A percentile compares a stretch with the other conserved stretches of the same genome.
These are phyloP conservation scores for Hydriomena furcata DNA, from an alignment of 2,888 invertebrate species.

Conservation along the genomic window DNA sequence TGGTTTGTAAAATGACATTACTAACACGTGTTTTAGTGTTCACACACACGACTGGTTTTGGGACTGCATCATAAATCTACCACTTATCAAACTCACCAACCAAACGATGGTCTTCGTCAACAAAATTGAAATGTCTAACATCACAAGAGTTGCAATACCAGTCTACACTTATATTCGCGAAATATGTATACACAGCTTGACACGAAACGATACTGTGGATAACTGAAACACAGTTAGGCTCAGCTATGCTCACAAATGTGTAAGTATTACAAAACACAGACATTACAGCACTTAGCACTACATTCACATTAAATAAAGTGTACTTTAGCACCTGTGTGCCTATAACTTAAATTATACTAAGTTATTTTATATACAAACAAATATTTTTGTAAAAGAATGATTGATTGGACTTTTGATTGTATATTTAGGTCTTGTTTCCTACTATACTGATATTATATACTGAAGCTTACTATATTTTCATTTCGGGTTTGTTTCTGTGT, in stretches of 20 bases:
- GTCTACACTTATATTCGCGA: constrained; percentile 21
- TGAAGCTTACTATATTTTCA: constrained; percentile 21
- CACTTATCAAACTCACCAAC: constrained; percentile 12
- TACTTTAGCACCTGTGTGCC: constrained; percentile 8
- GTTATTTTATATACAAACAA: neutral
- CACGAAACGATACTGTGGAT: constrained; percentile 27
- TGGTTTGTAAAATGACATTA: constrained; percentile 75
- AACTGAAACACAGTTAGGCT: constrained; percentile 32
- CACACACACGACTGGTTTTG: constrained; percentile 56
- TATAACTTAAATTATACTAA: constrained; percentile 7
- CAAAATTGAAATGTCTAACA: constrained; percentile 1
- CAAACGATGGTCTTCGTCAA: neutral
- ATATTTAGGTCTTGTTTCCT: neutral
- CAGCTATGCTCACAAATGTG: constrained; percentile 39
- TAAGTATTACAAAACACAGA: constrained; percentile 31
- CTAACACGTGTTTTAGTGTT: constrained; percentile 55
- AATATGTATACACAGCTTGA: constrained; percentile 31
- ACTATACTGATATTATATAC: constrained; percentile 1
- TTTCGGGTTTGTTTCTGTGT: constrained; percentile 18
- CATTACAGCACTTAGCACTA: constrained; percentile 32
- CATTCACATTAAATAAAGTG: constrained; percentile 8
- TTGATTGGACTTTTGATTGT: neutral
- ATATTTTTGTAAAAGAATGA: neutral
- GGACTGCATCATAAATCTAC: constrained; percentile 43
- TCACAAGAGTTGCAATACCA: constrained; percentile 29